Percentiles rank a stretch among this genome's conserved stretches.
Conservation (phyloP, 2,113 vertebrate species). For the Phodopus roborovskii region DNA sequence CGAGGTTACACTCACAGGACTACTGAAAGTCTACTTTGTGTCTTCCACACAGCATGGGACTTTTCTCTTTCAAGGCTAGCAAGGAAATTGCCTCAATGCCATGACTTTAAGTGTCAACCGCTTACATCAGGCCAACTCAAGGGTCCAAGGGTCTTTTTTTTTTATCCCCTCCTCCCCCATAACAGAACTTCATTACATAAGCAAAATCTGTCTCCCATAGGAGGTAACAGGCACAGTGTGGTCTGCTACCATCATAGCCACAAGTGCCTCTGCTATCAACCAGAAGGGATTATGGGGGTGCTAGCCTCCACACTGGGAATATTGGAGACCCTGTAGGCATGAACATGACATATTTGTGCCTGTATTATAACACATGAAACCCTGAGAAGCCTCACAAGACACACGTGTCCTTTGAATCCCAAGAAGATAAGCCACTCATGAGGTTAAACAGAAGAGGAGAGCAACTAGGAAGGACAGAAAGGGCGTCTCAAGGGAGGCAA, state of each 20-base stretch:
- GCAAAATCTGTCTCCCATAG: not conserved
- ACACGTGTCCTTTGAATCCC: not conserved
- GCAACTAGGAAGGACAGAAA: not conserved
- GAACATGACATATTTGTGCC: not conserved
- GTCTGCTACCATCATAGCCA: too few relatives aligned
- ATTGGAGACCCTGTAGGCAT: not conserved
- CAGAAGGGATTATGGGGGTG: not conserved
- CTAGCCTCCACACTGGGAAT: fast-evolving
- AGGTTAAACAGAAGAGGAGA: not conserved
- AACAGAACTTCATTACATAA: not conserved
- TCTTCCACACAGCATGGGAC: not conserved
- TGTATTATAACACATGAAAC: not conserved
- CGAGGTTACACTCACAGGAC: not conserved
- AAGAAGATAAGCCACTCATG: not conserved
- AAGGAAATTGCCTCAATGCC: not conserved
- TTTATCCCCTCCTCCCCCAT: too few relatives aligned
- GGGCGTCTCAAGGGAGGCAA: not conserved
- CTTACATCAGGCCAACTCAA: not conserved
- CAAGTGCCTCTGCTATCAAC: not conserved
- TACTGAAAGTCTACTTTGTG: not conserved
- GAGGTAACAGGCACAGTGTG: not conserved
- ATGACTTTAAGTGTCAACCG: not conserved
- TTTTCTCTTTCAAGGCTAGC: not conserved
- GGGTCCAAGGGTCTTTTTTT: too few relatives aligned
- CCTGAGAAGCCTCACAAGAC: not conserved